These are phyloP conservation scores for Eupithecia centaureata DNA, from an alignment of 2,888 invertebrate species.

Conservation along the genomic window DNA sequence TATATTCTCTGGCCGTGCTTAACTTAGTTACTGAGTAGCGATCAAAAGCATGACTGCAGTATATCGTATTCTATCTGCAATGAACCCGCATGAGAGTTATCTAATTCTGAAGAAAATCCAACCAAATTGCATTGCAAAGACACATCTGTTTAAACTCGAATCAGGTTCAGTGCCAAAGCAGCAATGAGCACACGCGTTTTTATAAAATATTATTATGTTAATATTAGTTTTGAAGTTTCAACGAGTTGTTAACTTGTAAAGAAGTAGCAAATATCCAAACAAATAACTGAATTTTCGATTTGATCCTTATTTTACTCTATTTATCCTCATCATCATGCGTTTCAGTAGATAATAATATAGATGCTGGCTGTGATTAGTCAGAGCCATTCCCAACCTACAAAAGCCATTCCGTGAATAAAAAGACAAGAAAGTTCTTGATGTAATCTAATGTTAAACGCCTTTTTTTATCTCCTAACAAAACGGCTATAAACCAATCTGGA, in stretches of 20 bases:
- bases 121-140: background rate
- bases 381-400: no score
- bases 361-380: no score
- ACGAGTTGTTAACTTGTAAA: no score
- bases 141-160: background rate
- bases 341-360: no score
- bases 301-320: no score
- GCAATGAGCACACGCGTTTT: background rate
- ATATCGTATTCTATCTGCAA: background rate
- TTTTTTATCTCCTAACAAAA: slow-evolving; percentile 7
- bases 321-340: no score
- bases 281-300: no score
- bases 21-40: background rate
- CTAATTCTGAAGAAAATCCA: background rate
- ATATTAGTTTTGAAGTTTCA: no score
- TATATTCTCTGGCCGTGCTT: background rate
- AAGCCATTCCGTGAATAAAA: background rate
- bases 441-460: background rate
- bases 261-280: no score
- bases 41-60: slow-evolving; percentile 2
- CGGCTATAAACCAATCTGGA: slow-evolving; percentile 38
- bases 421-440: background rate
- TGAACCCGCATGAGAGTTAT: background rate
- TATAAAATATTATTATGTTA: background rate
- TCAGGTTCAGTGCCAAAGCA: background rate